Conservation (phyloP, 2,888 invertebrate genomes). For the Hetaerina titia region DNA sequence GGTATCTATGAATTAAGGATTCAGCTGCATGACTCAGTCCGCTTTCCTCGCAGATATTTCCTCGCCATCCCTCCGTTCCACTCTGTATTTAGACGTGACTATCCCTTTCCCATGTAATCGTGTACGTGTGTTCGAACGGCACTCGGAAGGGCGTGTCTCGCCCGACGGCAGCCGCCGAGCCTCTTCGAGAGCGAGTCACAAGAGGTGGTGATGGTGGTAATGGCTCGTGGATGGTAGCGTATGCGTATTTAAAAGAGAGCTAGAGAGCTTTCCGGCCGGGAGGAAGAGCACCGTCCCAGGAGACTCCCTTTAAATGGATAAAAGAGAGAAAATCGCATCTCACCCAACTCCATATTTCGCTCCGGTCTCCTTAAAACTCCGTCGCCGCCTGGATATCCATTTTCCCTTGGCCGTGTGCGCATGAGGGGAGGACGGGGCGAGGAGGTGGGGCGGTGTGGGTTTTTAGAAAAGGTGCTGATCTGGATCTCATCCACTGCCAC, state of each 20-base stretch:
- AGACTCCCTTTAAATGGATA: not conserved
- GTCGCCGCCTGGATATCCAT: constrained; percentile 58
- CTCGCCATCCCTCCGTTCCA: not conserved
- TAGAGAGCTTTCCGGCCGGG: not conserved
- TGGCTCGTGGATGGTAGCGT: not conserved
- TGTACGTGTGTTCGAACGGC: not conserved
- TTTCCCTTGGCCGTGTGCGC: constrained; percentile 8
- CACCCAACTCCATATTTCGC: not conserved
- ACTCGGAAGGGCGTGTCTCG: not conserved
- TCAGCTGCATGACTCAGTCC: not conserved
- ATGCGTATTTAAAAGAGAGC: not conserved
- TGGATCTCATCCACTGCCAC: constrained; percentile 40
- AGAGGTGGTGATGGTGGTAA: not conserved
- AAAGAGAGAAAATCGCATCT: constrained; percentile 22
- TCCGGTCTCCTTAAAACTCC: constrained; percentile 32
- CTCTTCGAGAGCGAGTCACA: not conserved
- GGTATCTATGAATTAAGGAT: not conserved
- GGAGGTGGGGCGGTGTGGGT: not conserved
- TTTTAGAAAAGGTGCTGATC: constrained; percentile 47
- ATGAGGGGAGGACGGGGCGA: not conserved
- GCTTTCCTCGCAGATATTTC: too few relatives aligned
- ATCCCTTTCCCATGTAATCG: not conserved
- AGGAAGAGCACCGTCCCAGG: not conserved
- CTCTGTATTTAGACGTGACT: not conserved
- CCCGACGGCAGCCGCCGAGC: not conserved